Percentiles rank a stretch among this genome's conserved stretches.
These are phyloP conservation scores for Steatornis caripensis DNA, from an alignment of 2,113 vertebrate genomes.

Conservation along the genomic window DNA sequence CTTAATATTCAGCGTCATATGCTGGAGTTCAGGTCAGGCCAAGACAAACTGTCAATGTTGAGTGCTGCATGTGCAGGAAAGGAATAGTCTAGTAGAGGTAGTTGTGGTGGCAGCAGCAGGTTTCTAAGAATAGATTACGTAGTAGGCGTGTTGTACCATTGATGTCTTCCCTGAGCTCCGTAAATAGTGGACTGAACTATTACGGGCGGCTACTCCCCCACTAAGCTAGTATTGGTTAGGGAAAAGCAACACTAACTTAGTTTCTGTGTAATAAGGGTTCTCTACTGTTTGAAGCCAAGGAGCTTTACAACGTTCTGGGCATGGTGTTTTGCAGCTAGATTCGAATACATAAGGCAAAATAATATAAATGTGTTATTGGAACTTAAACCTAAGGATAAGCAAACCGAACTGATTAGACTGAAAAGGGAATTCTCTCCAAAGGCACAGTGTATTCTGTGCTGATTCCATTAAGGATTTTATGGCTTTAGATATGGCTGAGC, in stretches of 20 bases:
- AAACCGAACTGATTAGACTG: neutral
- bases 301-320: neutral
- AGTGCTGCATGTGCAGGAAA: neutral
- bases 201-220: neutral
- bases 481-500: neutral
- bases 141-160: neutral
- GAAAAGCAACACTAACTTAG: neutral
- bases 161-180: neutral
- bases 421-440: neutral
- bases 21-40: neutral
- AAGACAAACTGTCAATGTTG: neutral
- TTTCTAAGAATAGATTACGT: neutral
- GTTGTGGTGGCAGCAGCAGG: neutral
- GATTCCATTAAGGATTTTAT: slow-evolving; percentile 15
- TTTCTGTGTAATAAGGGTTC: neutral
- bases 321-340: neutral
- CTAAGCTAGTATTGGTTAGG: neutral
- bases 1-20: neutral
- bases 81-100: neutral
- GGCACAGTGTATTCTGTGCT: neutral
- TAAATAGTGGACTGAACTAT: neutral
- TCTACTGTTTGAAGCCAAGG: neutral
- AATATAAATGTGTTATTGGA: neutral
- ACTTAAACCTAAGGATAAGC: neutral
- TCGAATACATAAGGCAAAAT: neutral